These are phyloP conservation scores for rabbit (Oryctolagus cuniculus) DNA, from an alignment of 2,113 vertebrate genomes.

Conservation along the genomic window DNA sequence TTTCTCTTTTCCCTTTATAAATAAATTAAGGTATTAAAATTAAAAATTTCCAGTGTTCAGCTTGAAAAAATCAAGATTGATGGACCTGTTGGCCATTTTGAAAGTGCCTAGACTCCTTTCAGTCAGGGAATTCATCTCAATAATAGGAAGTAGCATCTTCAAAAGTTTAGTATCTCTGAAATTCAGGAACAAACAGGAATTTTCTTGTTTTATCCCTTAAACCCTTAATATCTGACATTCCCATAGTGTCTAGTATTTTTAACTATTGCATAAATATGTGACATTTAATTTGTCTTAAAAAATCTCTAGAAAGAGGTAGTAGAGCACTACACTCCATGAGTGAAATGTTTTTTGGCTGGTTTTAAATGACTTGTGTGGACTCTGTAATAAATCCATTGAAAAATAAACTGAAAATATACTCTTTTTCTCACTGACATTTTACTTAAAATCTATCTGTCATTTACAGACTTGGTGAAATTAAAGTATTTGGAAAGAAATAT, in stretches of 20 bases:
- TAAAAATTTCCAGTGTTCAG: neutral
- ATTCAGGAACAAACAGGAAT: neutral
- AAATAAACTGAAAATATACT: neutral
- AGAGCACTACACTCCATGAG: neutral
- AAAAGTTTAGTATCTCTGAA: constrained; percentile 29
- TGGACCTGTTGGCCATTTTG: neutral
- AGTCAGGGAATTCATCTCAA: neutral
- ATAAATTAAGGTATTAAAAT: too few species aligned
- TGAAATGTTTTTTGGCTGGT: neutral
- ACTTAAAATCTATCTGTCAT: neutral
- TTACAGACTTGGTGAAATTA: neutral
- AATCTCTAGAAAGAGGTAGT: neutral
- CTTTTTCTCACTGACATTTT: constrained; percentile 20
- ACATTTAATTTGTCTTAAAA: constrained; percentile 37
- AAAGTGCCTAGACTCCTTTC: neutral
- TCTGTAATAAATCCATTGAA: constrained; percentile 41
- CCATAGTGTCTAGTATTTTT: neutral
- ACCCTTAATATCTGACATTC: too few species aligned
- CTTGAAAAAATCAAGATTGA: neutral
- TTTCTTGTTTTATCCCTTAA: constrained; percentile 31
- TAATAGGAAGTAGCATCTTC: neutral
- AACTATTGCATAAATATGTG: neutral
- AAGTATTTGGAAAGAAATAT: neutral
- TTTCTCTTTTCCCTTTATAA: too few species aligned
- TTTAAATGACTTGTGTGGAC: neutral